Evolutionary conservation across 2,888 invertebrate genomes (phyloP), one percentile per base, ranked within the genome.

Genomic region (Trimorus sp.): DNA sequence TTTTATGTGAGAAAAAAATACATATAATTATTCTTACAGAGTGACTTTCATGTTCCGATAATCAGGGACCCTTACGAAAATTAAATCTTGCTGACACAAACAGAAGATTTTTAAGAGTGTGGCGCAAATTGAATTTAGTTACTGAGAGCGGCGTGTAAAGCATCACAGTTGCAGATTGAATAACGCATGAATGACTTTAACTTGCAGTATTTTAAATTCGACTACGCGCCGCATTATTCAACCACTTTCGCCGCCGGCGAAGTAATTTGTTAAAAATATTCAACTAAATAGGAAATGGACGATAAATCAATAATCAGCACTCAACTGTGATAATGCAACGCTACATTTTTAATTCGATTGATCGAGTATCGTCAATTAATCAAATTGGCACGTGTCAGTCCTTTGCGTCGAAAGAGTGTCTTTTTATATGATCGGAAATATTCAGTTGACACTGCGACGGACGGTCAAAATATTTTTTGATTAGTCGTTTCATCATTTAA

Each of bases 221-320:
- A 8, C 40, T 26, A 4, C 26, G 4, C 26, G 4, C 26, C 4
- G 26, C 26, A 26, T 26, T 26, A 26, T 26, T 4, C 26, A 26
- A 38, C 54, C 45, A 76, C 62, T 62, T 66, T 62, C 26, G 45
- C 70, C 51, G 40, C 58, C 1, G 4, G 9, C 1, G n/a, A 45
- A 59, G 36, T 45, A 56, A 77, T 26, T 63, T 7, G 59, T 51
- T 70, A 65, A 78, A 77, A 77, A 70, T 77, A 65, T 49, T 63
- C 8, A 53, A 16, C 40, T 58, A n/a, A 42, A 70, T 58, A 9
- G 58, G 51, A 38, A 7, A 70, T 63, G 26, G 26, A 26, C 26
- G 4, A 26, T 26, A 26, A 26, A 26, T 26, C 26, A 26, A 26
- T 26, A 26, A 26, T 26, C 26, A 26, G 26, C 26, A 26, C 26